Percentiles rank a stretch among this genome's conserved stretches.
Conservation (phyloP, 2,113 vertebrate genomes). For the Microcebus lehilahytsara region DNA sequence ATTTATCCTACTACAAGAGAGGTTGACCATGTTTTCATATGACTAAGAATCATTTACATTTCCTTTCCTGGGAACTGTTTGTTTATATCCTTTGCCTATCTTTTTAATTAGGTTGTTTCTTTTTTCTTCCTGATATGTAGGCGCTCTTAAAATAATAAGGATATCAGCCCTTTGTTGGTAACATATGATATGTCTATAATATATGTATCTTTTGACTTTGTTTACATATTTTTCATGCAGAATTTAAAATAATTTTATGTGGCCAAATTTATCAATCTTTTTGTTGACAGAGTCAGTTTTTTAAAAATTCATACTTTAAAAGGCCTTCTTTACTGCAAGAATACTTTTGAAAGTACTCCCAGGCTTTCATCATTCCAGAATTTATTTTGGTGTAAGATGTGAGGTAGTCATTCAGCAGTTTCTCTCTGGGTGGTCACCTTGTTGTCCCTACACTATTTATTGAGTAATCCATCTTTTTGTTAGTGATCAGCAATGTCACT, state of each 20-base stretch:
- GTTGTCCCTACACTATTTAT: neutral
- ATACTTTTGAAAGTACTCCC: neutral
- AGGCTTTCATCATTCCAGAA: conserved; percentile 17
- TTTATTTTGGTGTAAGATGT: neutral
- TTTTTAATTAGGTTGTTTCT: conserved; percentile 71
- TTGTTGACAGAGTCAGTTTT: neutral
- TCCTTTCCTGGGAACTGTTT: conserved; percentile 72
- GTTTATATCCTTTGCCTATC: conserved; percentile 66
- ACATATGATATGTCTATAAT: conserved; percentile 43
- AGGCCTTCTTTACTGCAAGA: neutral
- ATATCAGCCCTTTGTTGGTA: conserved; percentile 60
- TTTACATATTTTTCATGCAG: conserved; percentile 51
- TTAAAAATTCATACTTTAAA: neutral
- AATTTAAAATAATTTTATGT: conserved; percentile 59
- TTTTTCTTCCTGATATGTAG: conserved; percentile 38
- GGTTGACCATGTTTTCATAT: conserved; percentile 70
- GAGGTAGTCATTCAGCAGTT: neutral
- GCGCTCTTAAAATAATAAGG: conserved; percentile 69
- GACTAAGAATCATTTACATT: conserved; percentile 73
- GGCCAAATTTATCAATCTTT: conserved; percentile 45
- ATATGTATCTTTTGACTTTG: conserved; percentile 62
- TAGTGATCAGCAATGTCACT: neutral
- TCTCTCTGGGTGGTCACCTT: neutral
- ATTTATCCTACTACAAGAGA: conserved; percentile 67
- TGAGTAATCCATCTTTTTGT: neutral